These are phyloP conservation scores for Hedya salicella DNA, from an alignment of 2,888 invertebrate genomes.

Conservation along the genomic window DNA sequence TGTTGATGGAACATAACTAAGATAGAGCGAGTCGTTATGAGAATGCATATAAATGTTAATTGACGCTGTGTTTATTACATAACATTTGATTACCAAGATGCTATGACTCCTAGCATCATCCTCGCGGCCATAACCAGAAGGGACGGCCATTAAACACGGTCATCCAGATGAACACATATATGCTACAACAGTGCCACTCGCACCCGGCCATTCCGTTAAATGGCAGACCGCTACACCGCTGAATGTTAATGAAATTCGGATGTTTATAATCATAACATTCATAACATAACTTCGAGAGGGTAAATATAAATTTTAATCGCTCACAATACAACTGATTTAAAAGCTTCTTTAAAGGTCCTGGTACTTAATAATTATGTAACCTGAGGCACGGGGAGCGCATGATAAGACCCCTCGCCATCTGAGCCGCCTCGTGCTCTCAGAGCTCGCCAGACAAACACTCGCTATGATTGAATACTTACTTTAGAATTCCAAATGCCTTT, in stretches of 20 bases:
- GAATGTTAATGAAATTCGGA: slow-evolving; percentile 18
- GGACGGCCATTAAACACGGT: slow-evolving; percentile 30
- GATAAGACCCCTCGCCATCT: slow-evolving; percentile 33
- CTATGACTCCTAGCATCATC: slow-evolving; percentile 7
- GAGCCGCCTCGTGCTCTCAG: slow-evolving; percentile 15
- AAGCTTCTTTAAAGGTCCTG: neutral
- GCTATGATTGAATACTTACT: slow-evolving; percentile 32
- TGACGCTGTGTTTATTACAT: neutral
- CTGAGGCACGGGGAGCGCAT: slow-evolving; percentile 13
- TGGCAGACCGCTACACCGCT: slow-evolving; percentile 10
- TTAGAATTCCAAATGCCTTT: slow-evolving; percentile 16
- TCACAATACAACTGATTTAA: slow-evolving; percentile 11
- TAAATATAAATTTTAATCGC: slow-evolving; percentile 7
- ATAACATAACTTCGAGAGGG: too few species aligned
- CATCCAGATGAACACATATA: slow-evolving; percentile 34
- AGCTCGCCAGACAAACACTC: slow-evolving; percentile 32
- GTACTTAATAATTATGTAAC: slow-evolving; percentile 20
- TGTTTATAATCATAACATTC: slow-evolving; percentile 8
- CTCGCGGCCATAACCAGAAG: slow-evolving; percentile 28
- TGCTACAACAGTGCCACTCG: slow-evolving; percentile 22
- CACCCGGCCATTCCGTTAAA: slow-evolving; percentile 28
- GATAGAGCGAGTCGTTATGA: too few species aligned
- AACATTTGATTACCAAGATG: slow-evolving; percentile 10
- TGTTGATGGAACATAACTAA: too few species aligned
- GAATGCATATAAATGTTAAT: too few species aligned